Base-by-base conservation (phyloP, 2,113 vertebrate genomes). In the Oreotrochilus melanogaster region DNA sequence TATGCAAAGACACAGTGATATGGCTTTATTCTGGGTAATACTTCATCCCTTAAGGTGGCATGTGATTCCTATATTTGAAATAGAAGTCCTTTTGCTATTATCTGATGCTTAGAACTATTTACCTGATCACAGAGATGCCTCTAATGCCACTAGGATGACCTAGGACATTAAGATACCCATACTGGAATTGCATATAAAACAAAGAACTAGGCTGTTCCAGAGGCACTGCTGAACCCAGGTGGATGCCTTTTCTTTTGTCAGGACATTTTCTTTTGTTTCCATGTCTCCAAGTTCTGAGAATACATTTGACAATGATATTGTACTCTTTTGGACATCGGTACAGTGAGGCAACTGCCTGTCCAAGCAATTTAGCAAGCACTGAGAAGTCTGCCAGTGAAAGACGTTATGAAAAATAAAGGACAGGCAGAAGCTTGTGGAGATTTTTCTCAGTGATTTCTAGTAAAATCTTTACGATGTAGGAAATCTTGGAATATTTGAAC, bases 351-450 rank as follows among this genome's bases (percentile, higher is more conserved):
- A 64, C 18, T 51, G 35, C 53, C 28, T 53, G 24, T 47, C 45
- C 4, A 12, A 78, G 45, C 65, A 88, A 76, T 53, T 58, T 21
- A 71, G 43, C n/a, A 71, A 65, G 50, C 30, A 27, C 58, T 19
- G 56, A 11, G 3, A 65, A 71, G 58, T 66, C 25, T 30, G 42
- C 12, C 19, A 43, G 18, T 22, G 43, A 64, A 70, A 75, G 48
- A 35, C 35, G 39, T 70, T 57, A 70, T 12, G 35, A 81, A 76
- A 39, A 76, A 75, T 51, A 51, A 69, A 69, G n/a, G 43, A 60
- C 18, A 71, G 16, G 28, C 3, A 60, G 43, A 76, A 54, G 45
- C 17, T n/a, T 1, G 0, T 14, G 17, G 18, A 33, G 24, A 25
- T 80, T 74, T 7, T 48, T 35, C 39, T 62, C 33, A 69, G 47